Base-by-base conservation (phyloP, 2,888 invertebrate species). In the Acholoe squamosa region DNA sequence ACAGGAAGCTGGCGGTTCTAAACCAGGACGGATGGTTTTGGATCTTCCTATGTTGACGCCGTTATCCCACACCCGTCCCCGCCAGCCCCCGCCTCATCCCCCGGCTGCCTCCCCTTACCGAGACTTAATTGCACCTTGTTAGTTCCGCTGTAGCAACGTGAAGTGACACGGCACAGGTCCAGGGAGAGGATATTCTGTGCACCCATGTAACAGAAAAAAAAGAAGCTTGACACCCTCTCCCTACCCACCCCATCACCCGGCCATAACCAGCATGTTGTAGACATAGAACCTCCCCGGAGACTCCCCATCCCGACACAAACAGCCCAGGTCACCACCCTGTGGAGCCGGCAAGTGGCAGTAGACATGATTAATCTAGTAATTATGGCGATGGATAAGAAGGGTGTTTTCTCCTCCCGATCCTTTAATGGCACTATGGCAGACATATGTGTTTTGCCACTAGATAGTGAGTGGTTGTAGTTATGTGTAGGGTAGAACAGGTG, bases 291-390 rank as follows among this genome's bases (percentile, higher is more conserved):
- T 43, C 43, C 10, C 43, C 10, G 43, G 43, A 43, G 43, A 3
- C 43, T 43, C 43, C 43, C 43, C 43, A 43, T 43, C 43, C 43
- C 43, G 43, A 10, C 43, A 10, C 43, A 43, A 43, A 43, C 43
- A 43, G 43, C 61, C 61, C 1, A 19, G 61, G 61, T 61, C 61
- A n/a, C 22, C 3, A 61, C 22, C 3, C 14, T 61, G 61, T n/a
- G n/a, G 19, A n/a, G 61, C 19, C n/a, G n/a, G 61, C 5, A 61
- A 61, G 61, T 61, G 61, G 61, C 61, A 61, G n/a, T 19, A 25
- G 28, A 71, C 71, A 71, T 71, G 71, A 71, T 71, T 71, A 71
- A 71, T 71, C 71, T n/a, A 28, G 71, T 71, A 71, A 71, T 71
- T 71, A 28, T 14, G 14, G 71, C 14, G 28, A 5, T 12, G 71